These are phyloP conservation scores for Rhabdomys pumilio DNA, from an alignment of 2,797 vertebrate species.

Conservation along the genomic window DNA sequence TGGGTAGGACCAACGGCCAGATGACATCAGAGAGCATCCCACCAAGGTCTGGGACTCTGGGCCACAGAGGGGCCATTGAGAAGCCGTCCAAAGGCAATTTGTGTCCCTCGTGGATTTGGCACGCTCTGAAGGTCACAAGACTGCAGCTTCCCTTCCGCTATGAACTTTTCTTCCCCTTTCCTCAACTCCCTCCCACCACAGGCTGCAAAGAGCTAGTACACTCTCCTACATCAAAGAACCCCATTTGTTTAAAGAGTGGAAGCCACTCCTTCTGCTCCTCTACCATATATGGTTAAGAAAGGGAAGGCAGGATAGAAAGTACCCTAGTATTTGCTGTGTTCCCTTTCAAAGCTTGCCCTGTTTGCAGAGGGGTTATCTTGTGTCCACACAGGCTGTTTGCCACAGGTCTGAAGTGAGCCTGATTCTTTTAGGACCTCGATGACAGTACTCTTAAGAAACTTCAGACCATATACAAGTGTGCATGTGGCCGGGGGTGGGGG, in stretches of 20 bases:
- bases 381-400: constrained; percentile 86
- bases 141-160: constrained; percentile 76
- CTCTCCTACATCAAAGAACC: constrained; percentile 86
- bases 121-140: constrained; percentile 83
- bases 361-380: constrained; percentile 88
- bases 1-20: background rate
- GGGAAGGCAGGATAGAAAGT: constrained; percentile 75
- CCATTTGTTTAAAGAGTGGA: constrained; percentile 84
- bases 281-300: constrained; percentile 65
- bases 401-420: constrained; percentile 77
- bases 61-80: constrained; percentile 81
- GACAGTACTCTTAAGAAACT: constrained; percentile 75
- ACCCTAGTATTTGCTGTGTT: constrained; percentile 81
- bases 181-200: constrained; percentile 63
- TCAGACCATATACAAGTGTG: constrained; percentile 57
- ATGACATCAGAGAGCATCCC: constrained; percentile 73
- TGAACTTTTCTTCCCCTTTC: constrained; percentile 82
- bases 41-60: constrained; percentile 12
- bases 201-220: constrained; percentile 65
- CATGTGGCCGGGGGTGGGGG: background rate
- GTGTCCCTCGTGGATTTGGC: constrained; percentile 83
- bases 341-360: constrained; percentile 82
- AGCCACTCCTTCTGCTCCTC: constrained; percentile 62
- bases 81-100: constrained; percentile 83
- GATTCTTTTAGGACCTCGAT: constrained; percentile 75